Base-by-base conservation (phyloP, 2,113 vertebrate species). In the Bufo gargarizans region DNA sequence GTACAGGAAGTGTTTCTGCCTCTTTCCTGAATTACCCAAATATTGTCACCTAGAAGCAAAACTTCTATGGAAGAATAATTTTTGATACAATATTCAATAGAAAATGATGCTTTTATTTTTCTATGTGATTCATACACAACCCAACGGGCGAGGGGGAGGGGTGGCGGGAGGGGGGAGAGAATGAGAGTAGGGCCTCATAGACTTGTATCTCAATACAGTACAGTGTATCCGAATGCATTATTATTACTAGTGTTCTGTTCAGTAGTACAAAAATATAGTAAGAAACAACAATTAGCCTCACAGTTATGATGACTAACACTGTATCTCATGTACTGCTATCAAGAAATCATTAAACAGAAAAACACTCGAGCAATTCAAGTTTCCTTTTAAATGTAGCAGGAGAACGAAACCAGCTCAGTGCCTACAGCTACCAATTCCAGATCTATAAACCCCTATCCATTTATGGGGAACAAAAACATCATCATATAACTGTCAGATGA, bases 391-490 rank as follows among this genome's bases (percentile, higher is more conserved):
- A 20, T 61, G 8, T 5, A 20, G 22, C 20, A 12, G 33, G 2
- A 49, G 80, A 63, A 16, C 12, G 13, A 53, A n/a, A 53, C 6
- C 67, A 9, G 12, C 2, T 50, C 5, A 22, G 3, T 50, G 11
- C 63, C 49, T 83, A 16, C 47, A 83, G 47, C 47, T 53, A 83
- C 6, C 1, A 50, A 53, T 83, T 69, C 20, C 50, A 49, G 45
- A 50, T 22, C 81, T 53, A 49, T 69, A 69, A 83, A 69, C 47
- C 47, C 33, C 20, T 53, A 83, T 53, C 53, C 45, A 0, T 20
- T n/a, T 83, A n/a, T 83, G 8, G 47, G 19, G n/a, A 33, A n/a
- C 19, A 83, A 33, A 69, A 83, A 83, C 11, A 67, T 67, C 19
- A 67, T 71, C 5, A 69, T 53, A 69, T 82, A 82, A 53, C 69